These are phyloP conservation scores for Allobates femoralis DNA, from an alignment of 2,797 vertebrate genomes.

Conservation along the genomic window DNA sequence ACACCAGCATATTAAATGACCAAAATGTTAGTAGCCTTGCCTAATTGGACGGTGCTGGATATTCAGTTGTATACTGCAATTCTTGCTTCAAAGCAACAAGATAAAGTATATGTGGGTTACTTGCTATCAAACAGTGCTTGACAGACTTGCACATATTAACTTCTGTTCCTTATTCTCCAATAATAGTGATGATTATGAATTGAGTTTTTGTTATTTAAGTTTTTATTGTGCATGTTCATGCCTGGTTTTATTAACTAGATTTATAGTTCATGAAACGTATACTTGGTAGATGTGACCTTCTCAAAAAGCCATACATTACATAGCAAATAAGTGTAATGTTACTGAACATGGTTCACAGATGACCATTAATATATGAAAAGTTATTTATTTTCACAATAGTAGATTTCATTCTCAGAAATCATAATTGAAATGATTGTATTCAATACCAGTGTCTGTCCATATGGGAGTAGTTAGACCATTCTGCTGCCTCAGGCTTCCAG, in stretches of 20 bases:
- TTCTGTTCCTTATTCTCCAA: background rate
- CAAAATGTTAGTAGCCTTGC: too few species aligned
- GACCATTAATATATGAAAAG: background rate
- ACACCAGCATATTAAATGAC: too few species aligned
- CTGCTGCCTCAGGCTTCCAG: conserved; percentile 18
- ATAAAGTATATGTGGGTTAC: background rate
- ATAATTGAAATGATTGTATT: conserved; percentile 25
- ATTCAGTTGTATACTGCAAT: too few species aligned
- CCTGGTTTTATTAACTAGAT: background rate
- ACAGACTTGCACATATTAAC: background rate
- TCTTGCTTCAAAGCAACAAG: too few species aligned
- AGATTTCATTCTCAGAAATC: background rate
- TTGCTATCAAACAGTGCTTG: background rate
- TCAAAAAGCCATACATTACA: background rate
- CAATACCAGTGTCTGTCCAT: background rate
- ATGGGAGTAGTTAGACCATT: conserved; percentile 11
- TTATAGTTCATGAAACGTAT: background rate
- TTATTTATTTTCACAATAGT: background rate
- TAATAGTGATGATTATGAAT: background rate
- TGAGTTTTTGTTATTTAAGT: background rate
- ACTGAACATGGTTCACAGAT: background rate
- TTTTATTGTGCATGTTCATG: background rate
- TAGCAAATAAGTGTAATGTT: background rate
- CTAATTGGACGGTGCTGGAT: too few species aligned
- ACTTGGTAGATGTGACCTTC: background rate